These are phyloP conservation scores for Phymastichus coffea DNA, from an alignment of 1,140 invertebrate species.

Conservation along the genomic window DNA sequence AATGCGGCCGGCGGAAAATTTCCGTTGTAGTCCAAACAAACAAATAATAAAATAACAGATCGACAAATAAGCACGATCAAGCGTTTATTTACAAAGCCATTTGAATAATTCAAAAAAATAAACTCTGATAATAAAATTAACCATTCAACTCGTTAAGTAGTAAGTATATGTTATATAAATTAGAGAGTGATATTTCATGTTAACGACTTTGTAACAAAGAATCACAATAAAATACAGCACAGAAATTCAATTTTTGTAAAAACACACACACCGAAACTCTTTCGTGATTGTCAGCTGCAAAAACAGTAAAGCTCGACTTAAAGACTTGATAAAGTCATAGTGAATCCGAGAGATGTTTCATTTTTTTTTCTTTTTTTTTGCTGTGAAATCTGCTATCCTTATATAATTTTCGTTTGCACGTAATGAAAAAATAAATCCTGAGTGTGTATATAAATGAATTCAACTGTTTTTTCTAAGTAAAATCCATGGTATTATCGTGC, in stretches of 20 bases:
- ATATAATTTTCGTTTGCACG: too few species aligned
- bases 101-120: not conserved
- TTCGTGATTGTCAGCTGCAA: conserved; percentile 9
- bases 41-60: not conserved
- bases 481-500: too few species aligned
- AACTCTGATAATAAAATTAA: conserved; percentile 7
- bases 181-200: conserved; percentile 15
- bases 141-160: conserved; percentile 9
- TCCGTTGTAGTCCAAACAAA: too few species aligned
- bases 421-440: too few species aligned
- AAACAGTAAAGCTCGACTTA: conserved; percentile 11
- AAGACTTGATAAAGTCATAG: not conserved
- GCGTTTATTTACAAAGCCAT: conserved; percentile 30
- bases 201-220: conserved; percentile 6
- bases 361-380: too few species aligned
- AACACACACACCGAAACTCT: conserved; percentile 4
- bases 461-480: too few species aligned
- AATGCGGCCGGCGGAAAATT: too few species aligned
- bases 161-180: conserved; percentile 2
- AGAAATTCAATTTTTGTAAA: conserved; percentile 15
- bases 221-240: conserved; percentile 15
- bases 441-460: too few species aligned
- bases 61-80: conserved; percentile 19
- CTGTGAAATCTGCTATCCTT: too few species aligned
- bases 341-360: conserved; percentile 1